Evolutionary conservation across 2,797 vertebrate species (phyloP), one percentile per base, ranked within the genome.

Genomic region (Allenopithecus nigroviridis): DNA sequence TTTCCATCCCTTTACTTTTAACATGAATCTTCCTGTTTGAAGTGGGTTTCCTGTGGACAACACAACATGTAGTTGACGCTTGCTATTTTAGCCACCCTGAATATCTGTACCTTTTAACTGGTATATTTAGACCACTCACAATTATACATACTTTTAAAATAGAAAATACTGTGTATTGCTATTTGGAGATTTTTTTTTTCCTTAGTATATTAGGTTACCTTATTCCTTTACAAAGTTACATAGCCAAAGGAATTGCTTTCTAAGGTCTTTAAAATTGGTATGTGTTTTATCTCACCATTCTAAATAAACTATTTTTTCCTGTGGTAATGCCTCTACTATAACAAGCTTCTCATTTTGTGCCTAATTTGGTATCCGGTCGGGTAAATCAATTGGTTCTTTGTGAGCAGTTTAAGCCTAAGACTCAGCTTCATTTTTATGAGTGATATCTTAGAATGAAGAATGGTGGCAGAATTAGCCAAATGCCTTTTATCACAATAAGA

Each of bases 391-490:
- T 41, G 26, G 43, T 48, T 72, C 86, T 93, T 87, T 93, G 79
- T 74, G 46, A 84, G 41, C n/a, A 11, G 80, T 33, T 74, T 68
- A 70, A 53, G 36, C 43, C 64, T 64, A 26, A 72, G 75, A 55
- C 26, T 75, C 79, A 43, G 55, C 53, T 89, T 87, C 39, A 1
- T 39, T 70, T 96, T 79, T 90, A 30, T 43, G 80, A 92, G 59
- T 70, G 70, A 46, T 89, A 84, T 97, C 93, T 86, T 53, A 92
- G 70, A 91, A 83, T 91, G 36, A 53, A 43, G 74, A 86, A 8
- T 8, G 24, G n/a, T 26, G 74, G 55, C 19, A 0, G 57, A 70
- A 39, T 95, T 48, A 92, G 53, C 61, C 21, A 72, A 46, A 72
- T 36, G 59, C 28, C 76, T 96, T 96, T 79, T 43, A 48, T 85